These are phyloP conservation scores for Cryptus armator DNA, from an alignment of 2,888 invertebrate genomes.

Conservation along the genomic window DNA sequence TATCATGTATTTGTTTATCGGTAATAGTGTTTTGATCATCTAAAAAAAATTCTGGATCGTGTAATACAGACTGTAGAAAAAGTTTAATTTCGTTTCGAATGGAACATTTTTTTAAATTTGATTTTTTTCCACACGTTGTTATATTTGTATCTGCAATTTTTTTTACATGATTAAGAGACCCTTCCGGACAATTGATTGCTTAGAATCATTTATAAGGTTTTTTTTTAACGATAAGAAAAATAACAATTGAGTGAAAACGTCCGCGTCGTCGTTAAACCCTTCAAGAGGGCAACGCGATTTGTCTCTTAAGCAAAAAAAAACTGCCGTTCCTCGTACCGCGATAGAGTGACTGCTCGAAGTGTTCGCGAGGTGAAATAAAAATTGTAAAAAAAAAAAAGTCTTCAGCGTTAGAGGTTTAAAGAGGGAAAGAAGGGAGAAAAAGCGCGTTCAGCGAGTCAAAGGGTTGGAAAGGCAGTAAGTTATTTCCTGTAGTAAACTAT, in stretches of 20 bases:
- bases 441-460: constrained; percentile 31
- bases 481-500: constrained; percentile 54
- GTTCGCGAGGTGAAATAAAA: constrained; percentile 21
- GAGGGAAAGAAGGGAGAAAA: constrained; percentile 15
- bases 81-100: too few species aligned
- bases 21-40: too few species aligned
- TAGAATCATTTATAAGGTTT: too few species aligned
- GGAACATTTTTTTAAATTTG: too few species aligned
- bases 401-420: constrained; percentile 25
- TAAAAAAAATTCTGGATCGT: too few species aligned
- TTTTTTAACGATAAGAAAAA: background rate
- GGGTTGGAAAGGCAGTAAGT: constrained; percentile 63
- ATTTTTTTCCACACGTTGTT: too few species aligned
- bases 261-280: background rate
- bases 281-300: background rate
- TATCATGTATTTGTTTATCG: too few species aligned
- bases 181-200: too few species aligned
- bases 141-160: too few species aligned
- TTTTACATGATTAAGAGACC: too few species aligned
- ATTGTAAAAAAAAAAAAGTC: background rate
- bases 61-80: too few species aligned
- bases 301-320: background rate
- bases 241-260: background rate
- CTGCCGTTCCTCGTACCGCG: background rate
- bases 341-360: background rate